Base-by-base conservation (phyloP, 2,888 invertebrate species). In the Junonia oenone region DNA sequence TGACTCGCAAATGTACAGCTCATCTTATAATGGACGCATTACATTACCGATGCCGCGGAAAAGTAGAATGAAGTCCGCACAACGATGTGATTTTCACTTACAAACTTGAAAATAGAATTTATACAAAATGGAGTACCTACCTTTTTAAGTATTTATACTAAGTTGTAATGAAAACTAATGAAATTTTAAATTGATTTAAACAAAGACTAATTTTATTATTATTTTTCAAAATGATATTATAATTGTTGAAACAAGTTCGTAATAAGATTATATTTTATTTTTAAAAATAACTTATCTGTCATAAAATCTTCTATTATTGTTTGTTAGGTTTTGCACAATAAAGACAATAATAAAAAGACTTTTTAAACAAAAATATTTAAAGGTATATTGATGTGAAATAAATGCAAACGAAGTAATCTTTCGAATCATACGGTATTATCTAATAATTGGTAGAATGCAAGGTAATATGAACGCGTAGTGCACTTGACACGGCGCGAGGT, bases 11-110 rank as follows among this genome's bases (percentile, higher is more conserved):
- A 65, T 63, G 65, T 62, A 51, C 58, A 75, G 84, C 58, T 77
- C 85, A 65, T 56, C 59, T 56, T 68, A 76, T 38, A 61, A 48
- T 78, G 76, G 88, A 67, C 67, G 65, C 61, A 68, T 78, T 78
- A 73, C 77, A 80, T 77, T 81, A 82, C 79, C 79, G 78, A 83
- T 76, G 79, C 80, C 73, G 83, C 78, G 83, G 86, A 88, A 89
- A 89, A 89, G 89, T 89, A 84, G 89, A 88, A 85, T 89, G 88
- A 88, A 85, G 87, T 86, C 81, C 84, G 81, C 78, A 68, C 75
- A 74, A 71, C 80, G 78, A 80, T 78, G 81, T 74, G 75, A 79
- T 85, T 89, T 89, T 89, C 88, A 89, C 89, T 88, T 74, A 80
- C 77, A 77, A 75, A 73, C 83, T 79, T 79, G 81, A 81, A 81